Evolutionary conservation across 2,113 vertebrate species (phyloP).

Genomic region (Deroptyus accipitrinus): DNA sequence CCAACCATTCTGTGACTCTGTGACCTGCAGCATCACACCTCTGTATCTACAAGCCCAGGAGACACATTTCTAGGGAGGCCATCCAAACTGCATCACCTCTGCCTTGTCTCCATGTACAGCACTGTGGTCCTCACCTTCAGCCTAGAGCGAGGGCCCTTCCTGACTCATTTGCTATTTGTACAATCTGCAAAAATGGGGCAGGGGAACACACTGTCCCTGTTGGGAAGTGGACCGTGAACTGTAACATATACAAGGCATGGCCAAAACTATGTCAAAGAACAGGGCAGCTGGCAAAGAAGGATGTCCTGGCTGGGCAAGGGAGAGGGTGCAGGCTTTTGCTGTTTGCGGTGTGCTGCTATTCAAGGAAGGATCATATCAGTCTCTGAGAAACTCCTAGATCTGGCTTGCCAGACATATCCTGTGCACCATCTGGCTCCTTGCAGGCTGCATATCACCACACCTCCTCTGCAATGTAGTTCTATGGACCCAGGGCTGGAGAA

Average conservation of each 20-base stretch:
- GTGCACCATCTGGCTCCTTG: not conserved
- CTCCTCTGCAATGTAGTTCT: not conserved
- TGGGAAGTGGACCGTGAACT: not conserved
- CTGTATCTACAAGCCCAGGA: not conserved
- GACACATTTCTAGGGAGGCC: not conserved
- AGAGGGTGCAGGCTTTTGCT: accelerated
- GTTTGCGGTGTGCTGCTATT: not conserved
- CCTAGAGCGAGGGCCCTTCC: not conserved
- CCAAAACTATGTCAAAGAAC: not conserved
- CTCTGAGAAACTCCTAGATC: not conserved
- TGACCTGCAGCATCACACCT: not conserved
- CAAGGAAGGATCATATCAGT: not conserved
- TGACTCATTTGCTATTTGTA: not conserved
- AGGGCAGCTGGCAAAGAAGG: not conserved
- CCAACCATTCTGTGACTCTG: not conserved
- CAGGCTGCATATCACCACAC: not conserved
- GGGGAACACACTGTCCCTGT: not conserved
- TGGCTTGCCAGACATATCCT: not conserved
- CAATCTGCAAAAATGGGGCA: not conserved
- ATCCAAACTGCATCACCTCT: not conserved
- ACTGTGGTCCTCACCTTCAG: not conserved
- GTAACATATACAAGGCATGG: not conserved
- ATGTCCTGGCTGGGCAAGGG: not conserved
- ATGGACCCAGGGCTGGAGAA: not conserved
- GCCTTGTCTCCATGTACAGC: not conserved